phyloP scores from a whole-genome alignment of 2,888 invertebrate species.

The Oscheius sp. region DNA sequence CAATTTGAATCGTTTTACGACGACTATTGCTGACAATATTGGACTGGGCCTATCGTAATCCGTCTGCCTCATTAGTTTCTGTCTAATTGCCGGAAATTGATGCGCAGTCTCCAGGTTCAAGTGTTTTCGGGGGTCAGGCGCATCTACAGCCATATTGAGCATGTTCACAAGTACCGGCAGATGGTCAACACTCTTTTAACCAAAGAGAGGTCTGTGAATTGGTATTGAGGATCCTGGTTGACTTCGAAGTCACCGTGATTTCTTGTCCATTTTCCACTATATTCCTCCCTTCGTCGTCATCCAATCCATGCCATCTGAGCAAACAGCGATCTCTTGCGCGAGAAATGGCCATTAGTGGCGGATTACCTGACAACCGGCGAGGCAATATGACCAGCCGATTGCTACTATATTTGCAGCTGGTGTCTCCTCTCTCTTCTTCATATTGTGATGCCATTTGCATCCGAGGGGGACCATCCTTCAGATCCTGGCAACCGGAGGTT shows the following conservation, averaged over 20 bases:
- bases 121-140: slow-evolving; percentile 21
- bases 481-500: background rate
- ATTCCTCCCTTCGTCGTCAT: background rate
- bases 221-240: background rate
- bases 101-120: slow-evolving; percentile 24
- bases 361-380: slow-evolving; percentile 30
- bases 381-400: background rate
- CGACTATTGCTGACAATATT: background rate
- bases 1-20: slow-evolving; percentile 34
- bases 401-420: slow-evolving; percentile 30
- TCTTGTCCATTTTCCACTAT: background rate
- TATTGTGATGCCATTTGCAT: background rate
- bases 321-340: slow-evolving; percentile 25
- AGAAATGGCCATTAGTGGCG: slow-evolving; percentile 35
- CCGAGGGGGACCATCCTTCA: background rate
- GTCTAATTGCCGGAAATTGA: slow-evolving; percentile 33
- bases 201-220: background rate
- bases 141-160: slow-evolving; percentile 17
- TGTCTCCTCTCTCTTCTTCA: background rate
- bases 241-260: background rate
- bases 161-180: slow-evolving; percentile 19
- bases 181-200: background rate
- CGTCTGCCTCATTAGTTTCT: slow-evolving; percentile 35
- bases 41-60: slow-evolving; percentile 24
- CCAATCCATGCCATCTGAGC: slow-evolving; percentile 32